Conservation (phyloP, 2,888 invertebrate species). For the Hofmannophila pseudospretella region DNA sequence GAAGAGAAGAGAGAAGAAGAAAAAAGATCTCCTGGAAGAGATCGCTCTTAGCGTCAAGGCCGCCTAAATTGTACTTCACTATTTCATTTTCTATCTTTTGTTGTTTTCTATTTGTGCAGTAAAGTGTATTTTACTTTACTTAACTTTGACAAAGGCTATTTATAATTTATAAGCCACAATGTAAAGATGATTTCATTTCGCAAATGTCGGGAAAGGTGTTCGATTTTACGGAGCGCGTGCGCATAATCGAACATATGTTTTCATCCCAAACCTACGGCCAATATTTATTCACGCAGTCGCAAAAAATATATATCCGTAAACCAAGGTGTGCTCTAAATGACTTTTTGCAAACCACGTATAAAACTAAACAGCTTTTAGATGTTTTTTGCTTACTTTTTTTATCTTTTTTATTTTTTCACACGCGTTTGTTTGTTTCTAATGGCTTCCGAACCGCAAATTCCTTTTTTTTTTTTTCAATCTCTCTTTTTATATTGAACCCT, state of each 20-base stretch:
- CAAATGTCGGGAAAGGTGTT: conserved; percentile 67
- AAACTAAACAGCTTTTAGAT: conserved; percentile 32
- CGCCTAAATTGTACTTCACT: no score
- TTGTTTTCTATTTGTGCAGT: no score
- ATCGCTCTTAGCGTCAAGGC: no score
- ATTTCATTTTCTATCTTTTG: no score
- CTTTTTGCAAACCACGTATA: conserved; percentile 18
- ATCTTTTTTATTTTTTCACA: conserved; percentile 16
- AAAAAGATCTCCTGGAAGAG: no score
- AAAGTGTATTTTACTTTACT: no score
- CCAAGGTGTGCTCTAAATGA: conserved; percentile 41
- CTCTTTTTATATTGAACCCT: conserved; percentile 22
- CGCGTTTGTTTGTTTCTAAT: conserved; percentile 26
- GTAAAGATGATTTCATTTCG: conserved; percentile 18
- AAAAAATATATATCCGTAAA: conserved; percentile 33
- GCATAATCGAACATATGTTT: conserved; percentile 44
- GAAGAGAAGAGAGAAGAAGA: no score
- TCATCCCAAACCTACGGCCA: conserved; percentile 29
- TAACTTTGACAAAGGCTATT: no score
- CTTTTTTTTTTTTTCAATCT: conserved; percentile 10
- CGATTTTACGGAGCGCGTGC: conserved; percentile 44
- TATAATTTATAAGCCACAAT: no score
- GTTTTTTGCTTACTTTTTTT: conserved; percentile 23
- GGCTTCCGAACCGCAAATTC: conserved; percentile 25
- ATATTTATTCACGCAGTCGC: conserved; percentile 38